These are phyloP conservation scores for Drosophila suzukii DNA, from an alignment of 1,140 invertebrate species.

Conservation along the genomic window DNA sequence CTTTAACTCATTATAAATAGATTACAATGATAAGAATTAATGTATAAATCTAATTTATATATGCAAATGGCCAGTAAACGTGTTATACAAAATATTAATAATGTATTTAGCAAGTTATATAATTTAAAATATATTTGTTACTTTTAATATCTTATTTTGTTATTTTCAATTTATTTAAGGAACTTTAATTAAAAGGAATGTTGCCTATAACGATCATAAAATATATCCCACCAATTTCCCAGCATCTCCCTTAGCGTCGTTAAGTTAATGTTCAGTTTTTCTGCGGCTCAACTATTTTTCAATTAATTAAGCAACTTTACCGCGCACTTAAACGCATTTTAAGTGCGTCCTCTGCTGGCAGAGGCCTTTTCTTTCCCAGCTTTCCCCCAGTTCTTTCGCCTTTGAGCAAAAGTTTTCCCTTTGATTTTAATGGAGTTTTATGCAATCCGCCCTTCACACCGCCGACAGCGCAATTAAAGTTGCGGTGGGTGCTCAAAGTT, in stretches of 20 bases:
- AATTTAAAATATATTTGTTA: no score
- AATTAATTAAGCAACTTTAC: constrained; percentile 79
- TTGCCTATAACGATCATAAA: not conserved
- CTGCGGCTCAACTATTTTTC: constrained; percentile 53
- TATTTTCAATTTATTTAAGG: no score
- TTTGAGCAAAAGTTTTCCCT: constrained; percentile 63
- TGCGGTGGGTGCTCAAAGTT: constrained; percentile 41
- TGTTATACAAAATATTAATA: no score
- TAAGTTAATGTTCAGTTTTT: constrained; percentile 6
- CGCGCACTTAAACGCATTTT: constrained; percentile 68
- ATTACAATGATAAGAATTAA: not conserved
- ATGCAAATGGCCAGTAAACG: no score
- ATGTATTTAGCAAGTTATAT: no score
- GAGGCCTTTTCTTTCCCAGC: constrained; percentile 36
- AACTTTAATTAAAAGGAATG: not conserved
- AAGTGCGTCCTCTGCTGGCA: constrained; percentile 50
- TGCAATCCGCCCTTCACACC: constrained; percentile 15
- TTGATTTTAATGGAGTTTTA: constrained; percentile 65
- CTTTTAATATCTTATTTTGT: no score
- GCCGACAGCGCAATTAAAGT: constrained; percentile 54
- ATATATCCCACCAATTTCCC: not conserved
- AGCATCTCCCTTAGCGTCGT: constrained; percentile 2
- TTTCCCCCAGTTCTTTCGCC: constrained; percentile 33
- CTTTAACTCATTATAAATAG: not conserved
- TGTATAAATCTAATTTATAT: no score